phyloP scores from a whole-genome alignment of 1,140 invertebrate genomes.

The Octopus bimaculoides region DNA sequence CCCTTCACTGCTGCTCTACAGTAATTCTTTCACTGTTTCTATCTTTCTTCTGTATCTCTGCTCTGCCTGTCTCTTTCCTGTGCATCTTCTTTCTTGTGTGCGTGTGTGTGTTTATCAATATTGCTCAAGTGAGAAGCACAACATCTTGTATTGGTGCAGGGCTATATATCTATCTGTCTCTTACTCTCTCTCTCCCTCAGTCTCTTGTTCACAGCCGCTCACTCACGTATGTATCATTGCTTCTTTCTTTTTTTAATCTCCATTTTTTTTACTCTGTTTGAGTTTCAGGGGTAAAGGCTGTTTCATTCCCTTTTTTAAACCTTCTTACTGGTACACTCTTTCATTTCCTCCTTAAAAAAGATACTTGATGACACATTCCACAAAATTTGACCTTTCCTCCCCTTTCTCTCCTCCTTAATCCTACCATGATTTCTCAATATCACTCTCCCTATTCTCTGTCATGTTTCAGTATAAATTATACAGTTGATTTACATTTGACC shows the following conservation, averaged over 20 bases:
- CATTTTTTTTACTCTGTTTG: background rate
- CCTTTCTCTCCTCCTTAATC: too few relatives aligned
- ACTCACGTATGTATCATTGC: constrained; percentile 3
- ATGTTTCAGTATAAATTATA: too few relatives aligned
- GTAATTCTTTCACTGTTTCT: background rate
- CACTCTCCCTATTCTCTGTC: too few relatives aligned
- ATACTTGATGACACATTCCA: too few relatives aligned
- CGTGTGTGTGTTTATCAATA: constrained; percentile 8
- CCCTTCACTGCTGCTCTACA: too few relatives aligned
- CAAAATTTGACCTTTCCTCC: too few relatives aligned
- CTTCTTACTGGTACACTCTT: too few relatives aligned
- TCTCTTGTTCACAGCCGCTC: constrained; percentile 1
- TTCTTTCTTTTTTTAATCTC: background rate
- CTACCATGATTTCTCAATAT: too few relatives aligned
- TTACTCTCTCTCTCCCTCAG: background rate
- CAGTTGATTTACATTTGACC: too few relatives aligned
- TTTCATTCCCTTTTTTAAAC: too few relatives aligned
- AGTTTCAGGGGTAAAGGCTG: background rate
- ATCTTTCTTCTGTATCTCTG: background rate
- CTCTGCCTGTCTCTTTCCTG: background rate
- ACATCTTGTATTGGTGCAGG: background rate
- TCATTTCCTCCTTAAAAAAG: too few relatives aligned
- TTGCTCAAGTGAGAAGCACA: background rate
- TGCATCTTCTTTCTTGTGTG: background rate
- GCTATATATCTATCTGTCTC: background rate